Conservation (phyloP, 2,797 vertebrate species). For the Diplodus sargus region DNA sequence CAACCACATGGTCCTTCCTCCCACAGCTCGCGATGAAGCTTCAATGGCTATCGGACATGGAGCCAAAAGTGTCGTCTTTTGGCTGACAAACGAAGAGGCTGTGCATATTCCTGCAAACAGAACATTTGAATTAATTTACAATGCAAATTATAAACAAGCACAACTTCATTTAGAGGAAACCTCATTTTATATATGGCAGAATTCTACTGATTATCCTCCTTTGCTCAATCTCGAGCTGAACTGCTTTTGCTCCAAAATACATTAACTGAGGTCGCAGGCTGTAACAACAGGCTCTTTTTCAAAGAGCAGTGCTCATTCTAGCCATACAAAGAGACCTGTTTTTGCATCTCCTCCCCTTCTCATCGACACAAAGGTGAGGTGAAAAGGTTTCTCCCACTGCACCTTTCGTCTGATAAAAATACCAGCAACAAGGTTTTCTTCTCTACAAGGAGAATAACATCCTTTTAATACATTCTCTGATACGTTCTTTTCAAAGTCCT, state of each 20-base stretch:
- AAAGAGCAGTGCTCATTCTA: slow-evolving; percentile 42
- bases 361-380: slow-evolving; percentile 63
- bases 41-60: slow-evolving; percentile 50
- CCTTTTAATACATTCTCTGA: slow-evolving; percentile 56
- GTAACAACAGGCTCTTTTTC: slow-evolving; percentile 44
- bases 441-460: slow-evolving; percentile 49
- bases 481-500: slow-evolving; percentile 50
- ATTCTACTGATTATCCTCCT: slow-evolving; percentile 57
- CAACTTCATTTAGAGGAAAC: slow-evolving; percentile 56
- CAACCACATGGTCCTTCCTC: slow-evolving; percentile 57
- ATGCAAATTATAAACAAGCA: slow-evolving; percentile 73
- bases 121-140: slow-evolving; percentile 72
- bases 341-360: slow-evolving; percentile 52
- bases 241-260: slow-evolving; percentile 35
- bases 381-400: slow-evolving; percentile 43
- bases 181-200: slow-evolving; percentile 61
- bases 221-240: slow-evolving; percentile 44
- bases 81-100: slow-evolving; percentile 30
- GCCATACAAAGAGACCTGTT: slow-evolving; percentile 52
- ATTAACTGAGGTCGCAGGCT: slow-evolving; percentile 51
- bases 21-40: slow-evolving; percentile 46
- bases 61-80: slow-evolving; percentile 63
- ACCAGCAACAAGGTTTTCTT: slow-evolving; percentile 34
- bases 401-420: slow-evolving; percentile 61
- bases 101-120: slow-evolving; percentile 68